Evolutionary conservation across 2,113 vertebrate species (phyloP), one percentile per base, ranked within the genome.

Genomic region (Heterochromis multidens): DNA sequence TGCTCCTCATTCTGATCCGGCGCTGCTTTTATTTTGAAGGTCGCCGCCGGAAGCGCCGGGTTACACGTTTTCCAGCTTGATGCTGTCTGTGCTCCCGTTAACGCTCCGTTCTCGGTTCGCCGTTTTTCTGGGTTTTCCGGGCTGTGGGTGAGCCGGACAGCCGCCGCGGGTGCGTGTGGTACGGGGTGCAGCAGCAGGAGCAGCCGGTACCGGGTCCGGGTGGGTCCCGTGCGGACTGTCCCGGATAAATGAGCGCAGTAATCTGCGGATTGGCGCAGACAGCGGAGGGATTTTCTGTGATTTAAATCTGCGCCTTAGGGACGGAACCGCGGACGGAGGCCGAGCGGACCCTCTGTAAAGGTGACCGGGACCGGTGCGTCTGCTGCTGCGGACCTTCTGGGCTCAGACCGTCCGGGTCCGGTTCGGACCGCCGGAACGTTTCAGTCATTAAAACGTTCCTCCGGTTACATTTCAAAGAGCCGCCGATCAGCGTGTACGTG

Each of bases 21-120:
- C n/a, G n/a, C n/a, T n/a, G n/a, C 4, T 77, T 86, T 91, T 93
- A 87, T 72, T 93, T 35, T 89, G 90, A 89, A 89, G 17, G 17
- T 11, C 2, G 0, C 0, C 2, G 4, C 4, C 6, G 92, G 92
- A 93, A 77, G 31, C 59, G 52, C 25, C 9, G 1, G 2, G 2
- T 1, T n/a, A 6, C 4, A 9, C 14, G 12, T 9, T 29, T 27
- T 14, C 65, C 12, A 13, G 0, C 1, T 82, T 78, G 65, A 83
- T 9, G 4, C 19, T 3, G 12, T 77, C 74, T 2, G 52, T 85
- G 70, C 46, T 81, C 70, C 83, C 77, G 89, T 85, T 77, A 89
- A 76, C 54, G 17, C 80, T 35, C 60, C 17, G 35, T n/a, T 17
- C 77, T 79, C 82, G 23, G 70, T 8, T 14, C 54, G 17, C 25